Percentiles rank a stretch among this genome's conserved stretches.
Conservation (phyloP, 2,797 vertebrate genomes). For the Acipenser transmontanus region DNA sequence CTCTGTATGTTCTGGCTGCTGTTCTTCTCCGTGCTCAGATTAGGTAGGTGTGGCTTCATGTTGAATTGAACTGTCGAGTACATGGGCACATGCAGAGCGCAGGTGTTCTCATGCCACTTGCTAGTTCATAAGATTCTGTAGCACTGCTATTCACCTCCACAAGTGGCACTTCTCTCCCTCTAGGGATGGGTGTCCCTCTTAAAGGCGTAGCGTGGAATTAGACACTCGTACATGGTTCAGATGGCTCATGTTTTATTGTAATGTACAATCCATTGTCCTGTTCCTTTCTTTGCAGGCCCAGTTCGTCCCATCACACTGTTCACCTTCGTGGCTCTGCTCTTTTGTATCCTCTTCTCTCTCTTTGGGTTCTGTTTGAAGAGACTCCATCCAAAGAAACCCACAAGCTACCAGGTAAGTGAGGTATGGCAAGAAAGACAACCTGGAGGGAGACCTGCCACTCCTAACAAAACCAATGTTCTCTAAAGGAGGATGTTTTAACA, state of each 20-base stretch:
- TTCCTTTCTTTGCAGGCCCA: conserved; percentile 60
- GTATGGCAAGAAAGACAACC: too few relatives aligned
- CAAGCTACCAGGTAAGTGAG: conserved; percentile 73
- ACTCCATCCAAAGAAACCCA: conserved; percentile 64
- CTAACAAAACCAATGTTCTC: too few relatives aligned
- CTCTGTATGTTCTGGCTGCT: conserved; percentile 95
- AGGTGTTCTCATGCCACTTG: too few relatives aligned
- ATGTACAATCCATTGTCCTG: not conserved
- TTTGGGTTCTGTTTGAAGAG: conserved; percentile 76
- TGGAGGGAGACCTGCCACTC: not conserved
- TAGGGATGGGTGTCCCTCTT: too few relatives aligned
- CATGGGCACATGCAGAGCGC: too few relatives aligned
- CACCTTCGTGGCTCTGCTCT: conserved; percentile 69
- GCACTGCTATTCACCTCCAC: too few relatives aligned
- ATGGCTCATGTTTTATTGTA: not conserved
- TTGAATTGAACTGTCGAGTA: too few relatives aligned
- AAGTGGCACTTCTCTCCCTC: too few relatives aligned
- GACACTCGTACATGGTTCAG: not conserved
- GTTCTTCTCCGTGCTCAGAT: conserved; percentile 87
- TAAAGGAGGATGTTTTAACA: too few relatives aligned
- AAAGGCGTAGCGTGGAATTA: too few relatives aligned
- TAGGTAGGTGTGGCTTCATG: conserved; percentile 56
- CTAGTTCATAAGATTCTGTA: too few relatives aligned
- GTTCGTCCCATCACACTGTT: conserved; percentile 80
- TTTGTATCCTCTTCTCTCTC: conserved; percentile 67